Evolutionary conservation across 2,113 vertebrate genomes (phyloP), one percentile per base, ranked within the genome.

Genomic region (Dolichallabes microphthalmus): DNA sequence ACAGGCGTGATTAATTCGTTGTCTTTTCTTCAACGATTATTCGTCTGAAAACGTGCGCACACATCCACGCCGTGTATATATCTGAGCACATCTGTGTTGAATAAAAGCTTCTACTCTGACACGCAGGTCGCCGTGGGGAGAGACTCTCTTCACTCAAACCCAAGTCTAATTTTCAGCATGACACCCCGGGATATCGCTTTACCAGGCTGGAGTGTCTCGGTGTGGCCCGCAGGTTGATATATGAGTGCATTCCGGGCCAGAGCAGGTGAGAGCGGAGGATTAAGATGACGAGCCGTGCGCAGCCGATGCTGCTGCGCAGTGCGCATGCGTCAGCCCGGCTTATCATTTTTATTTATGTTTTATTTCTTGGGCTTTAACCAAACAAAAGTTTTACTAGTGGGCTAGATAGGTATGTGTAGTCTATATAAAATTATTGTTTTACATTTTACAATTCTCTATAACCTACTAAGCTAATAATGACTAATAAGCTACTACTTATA

Each of bases 211-310:
- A 90, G 86, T 87, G 85, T 87, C 86, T 86, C 87, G 57, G 39
- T 88, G 86, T 86, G 86, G 84, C 84, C 89, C 80, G 84, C 82
- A 85, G 87, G 69, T 86, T 88, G 90, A 89, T 85, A 91, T 87
- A 82, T 88, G 87, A 89, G 86, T 85, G 82, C 87, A 86, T 87
- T 86, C 83, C 78, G 39, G 83, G 76, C 81, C 78, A 30, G 71
- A 84, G 83, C 82, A 79, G 87, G 86, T 88, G 85, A 87, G 84
- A 88, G 84, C 57, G 53, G 58, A 77, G 84, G 87, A 86, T 88
- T 89, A 87, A 85, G 84, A 89, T 79, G 69, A 83, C 87, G 82
- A 82, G 86, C 77, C 74, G 74, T 76, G 64, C 75, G 61, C 84
- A 57, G 76, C 73, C 30, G 75, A 55, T 55, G 71, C 55, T 82